phyloP scores from a whole-genome alignment of 1,140 invertebrate species.

The Drosophila rufa region DNA sequence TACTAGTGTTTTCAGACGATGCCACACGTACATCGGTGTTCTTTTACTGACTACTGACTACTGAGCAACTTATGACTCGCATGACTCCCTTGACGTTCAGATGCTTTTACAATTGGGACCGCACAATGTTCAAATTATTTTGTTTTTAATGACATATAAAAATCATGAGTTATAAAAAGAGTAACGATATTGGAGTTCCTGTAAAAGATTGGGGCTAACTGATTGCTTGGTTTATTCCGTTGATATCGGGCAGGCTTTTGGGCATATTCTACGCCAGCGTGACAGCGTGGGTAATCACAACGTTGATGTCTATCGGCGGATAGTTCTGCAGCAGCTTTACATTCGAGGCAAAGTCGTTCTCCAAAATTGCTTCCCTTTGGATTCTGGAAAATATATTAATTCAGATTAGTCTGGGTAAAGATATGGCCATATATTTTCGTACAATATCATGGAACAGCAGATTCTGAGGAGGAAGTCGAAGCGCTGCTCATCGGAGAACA shows the following conservation, averaged over 20 bases:
- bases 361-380: constrained; percentile 92
- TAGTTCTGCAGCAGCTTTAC: constrained; percentile 97
- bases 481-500: constrained; percentile 95
- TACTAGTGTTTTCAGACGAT: constrained; percentile 15
- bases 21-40: constrained; percentile 14
- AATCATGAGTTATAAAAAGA: constrained; percentile 68
- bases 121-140: constrained; percentile 58
- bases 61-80: constrained; percentile 12
- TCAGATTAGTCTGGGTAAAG: constrained; percentile 9
- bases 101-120: constrained; percentile 22
- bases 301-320: constrained; percentile 90
- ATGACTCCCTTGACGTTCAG: constrained; percentile 20
- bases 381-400: constrained; percentile 87
- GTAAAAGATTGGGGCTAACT: constrained; percentile 20
- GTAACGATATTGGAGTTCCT: constrained; percentile 26
- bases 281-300: constrained; percentile 76
- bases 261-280: constrained; percentile 60
- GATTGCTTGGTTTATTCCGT: constrained; percentile 56
- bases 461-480: constrained; percentile 96
- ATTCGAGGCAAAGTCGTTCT: constrained; percentile 95
- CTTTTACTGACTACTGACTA: constrained; percentile 37
- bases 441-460: constrained; percentile 98
- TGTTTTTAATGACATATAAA: constrained; percentile 61
- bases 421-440: constrained; percentile 83
- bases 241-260: constrained; percentile 24